Evolutionary conservation across 2,888 invertebrate species (phyloP).

Genomic region (Drosophila seclusa): DNA sequence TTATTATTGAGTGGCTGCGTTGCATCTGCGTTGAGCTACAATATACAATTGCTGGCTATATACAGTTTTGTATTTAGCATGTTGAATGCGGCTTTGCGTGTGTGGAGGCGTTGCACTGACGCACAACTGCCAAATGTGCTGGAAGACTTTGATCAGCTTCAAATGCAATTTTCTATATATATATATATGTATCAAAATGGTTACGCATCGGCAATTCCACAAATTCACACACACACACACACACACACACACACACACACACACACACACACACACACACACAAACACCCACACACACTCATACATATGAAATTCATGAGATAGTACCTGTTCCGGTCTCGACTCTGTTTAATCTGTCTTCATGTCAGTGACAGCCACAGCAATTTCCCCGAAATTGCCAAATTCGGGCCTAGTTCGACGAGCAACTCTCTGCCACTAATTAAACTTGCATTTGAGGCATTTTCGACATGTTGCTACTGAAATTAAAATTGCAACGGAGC

Average conservation of each 20-base stretch:
- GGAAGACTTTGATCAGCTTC: slow-evolving; percentile 51
- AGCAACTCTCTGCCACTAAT: slow-evolving; percentile 60
- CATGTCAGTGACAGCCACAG: slow-evolving; percentile 51
- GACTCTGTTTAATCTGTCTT: slow-evolving; percentile 48
- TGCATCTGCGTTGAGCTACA: slow-evolving; percentile 19
- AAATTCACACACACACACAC: not conserved
- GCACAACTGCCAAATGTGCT: slow-evolving; percentile 60
- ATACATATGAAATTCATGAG: not conserved
- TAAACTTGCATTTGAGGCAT: slow-evolving; percentile 59
- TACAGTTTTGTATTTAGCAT: slow-evolving; percentile 42
- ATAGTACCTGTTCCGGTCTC: not conserved
- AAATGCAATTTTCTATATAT: slow-evolving; percentile 37
- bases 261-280: not conserved
- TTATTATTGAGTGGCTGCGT: slow-evolving; percentile 37
- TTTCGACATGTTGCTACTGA: slow-evolving; percentile 23
- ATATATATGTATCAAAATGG: slow-evolving; percentile 43
- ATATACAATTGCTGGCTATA: slow-evolving; percentile 27
- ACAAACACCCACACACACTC: not conserved
- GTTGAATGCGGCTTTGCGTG: slow-evolving; percentile 23
- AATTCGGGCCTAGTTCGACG: slow-evolving; percentile 45
- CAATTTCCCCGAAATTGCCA: slow-evolving; percentile 40
- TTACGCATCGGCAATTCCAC: slow-evolving; percentile 43
- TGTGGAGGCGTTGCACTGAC: slow-evolving; percentile 37
- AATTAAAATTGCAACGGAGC: slow-evolving; percentile 14
- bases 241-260: not conserved